Evolutionary conservation across 1,140 invertebrate genomes (phyloP).

Genomic region (Homalodisca vitripennis): DNA sequence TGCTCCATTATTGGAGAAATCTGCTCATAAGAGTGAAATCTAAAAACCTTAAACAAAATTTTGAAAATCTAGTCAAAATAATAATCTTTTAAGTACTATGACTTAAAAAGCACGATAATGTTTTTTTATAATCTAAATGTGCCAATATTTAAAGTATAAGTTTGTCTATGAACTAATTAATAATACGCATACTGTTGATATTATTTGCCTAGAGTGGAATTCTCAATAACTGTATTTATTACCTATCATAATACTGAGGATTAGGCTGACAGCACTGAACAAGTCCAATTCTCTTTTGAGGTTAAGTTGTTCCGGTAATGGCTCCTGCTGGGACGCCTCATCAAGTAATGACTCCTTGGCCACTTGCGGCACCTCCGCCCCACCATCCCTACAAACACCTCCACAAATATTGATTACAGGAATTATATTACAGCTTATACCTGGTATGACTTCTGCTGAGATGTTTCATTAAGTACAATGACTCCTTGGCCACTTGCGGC

Average conservation of each 20-base stretch:
- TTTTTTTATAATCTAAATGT: no score
- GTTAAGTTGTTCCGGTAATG: not conserved
- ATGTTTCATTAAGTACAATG: not conserved
- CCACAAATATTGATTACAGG: not conserved
- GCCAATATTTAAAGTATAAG: no score
- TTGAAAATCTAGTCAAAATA: no score
- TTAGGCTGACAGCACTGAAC: slow-evolving; percentile 76
- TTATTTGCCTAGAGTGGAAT: no score
- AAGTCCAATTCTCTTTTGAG: slow-evolving; percentile 77
- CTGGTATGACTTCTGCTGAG: not conserved
- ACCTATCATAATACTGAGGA: slow-evolving; percentile 83
- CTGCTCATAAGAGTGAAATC: no score
- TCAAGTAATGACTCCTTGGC: not conserved
- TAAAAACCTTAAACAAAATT: no score
- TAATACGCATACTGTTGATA: no score
- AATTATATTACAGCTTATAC: no score
- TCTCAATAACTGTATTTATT: slow-evolving; percentile 31
- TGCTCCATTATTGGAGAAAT: no score
- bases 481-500: not conserved
- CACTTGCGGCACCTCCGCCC: not conserved
- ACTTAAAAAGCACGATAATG: no score
- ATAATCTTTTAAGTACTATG: no score
- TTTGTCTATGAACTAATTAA: no score
- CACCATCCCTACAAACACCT: not conserved
- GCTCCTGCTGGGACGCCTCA: not conserved